Evolutionary conservation across 2,797 vertebrate genomes (phyloP).

Genomic region (Acipenser ruthenus): DNA sequence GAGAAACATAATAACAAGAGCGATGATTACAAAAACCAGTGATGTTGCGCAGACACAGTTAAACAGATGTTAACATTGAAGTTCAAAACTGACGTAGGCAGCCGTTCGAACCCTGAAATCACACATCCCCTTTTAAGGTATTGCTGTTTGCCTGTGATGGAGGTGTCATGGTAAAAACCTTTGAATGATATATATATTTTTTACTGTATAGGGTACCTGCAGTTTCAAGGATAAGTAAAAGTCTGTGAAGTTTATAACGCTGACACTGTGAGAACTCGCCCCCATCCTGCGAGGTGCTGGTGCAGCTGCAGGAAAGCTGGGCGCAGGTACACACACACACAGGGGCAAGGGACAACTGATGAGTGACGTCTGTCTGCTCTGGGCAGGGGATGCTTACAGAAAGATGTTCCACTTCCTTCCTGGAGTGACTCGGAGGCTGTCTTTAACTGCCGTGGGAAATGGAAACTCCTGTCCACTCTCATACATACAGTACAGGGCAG

Average conservation of each 20-base stretch:
- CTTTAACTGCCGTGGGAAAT: not conserved
- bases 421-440: not conserved
- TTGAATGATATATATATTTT: not conserved
- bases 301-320: constrained; percentile 20
- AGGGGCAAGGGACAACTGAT: constrained; percentile 28
- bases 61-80: too few relatives aligned
- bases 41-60: too few relatives aligned
- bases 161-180: not conserved
- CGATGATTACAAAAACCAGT: too few relatives aligned
- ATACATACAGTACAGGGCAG: not conserved
- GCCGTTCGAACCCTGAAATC: too few relatives aligned
- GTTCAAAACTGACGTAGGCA: too few relatives aligned
- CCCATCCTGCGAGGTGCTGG: too few relatives aligned
- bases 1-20: too few relatives aligned
- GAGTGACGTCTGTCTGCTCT: not conserved
- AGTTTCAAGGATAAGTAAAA: not conserved
- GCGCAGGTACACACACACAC: constrained; percentile 16
- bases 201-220: not conserved
- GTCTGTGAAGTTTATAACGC: not conserved
- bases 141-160: not conserved
- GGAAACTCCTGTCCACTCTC: not conserved
- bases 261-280: constrained; percentile 35
- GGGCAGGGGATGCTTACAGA: not conserved
- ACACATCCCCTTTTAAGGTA: too few relatives aligned
- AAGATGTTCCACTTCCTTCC: not conserved